These are phyloP conservation scores for Schizopygopsis pylzovi DNA, from an alignment of 2,797 vertebrate species.

Conservation along the genomic window DNA sequence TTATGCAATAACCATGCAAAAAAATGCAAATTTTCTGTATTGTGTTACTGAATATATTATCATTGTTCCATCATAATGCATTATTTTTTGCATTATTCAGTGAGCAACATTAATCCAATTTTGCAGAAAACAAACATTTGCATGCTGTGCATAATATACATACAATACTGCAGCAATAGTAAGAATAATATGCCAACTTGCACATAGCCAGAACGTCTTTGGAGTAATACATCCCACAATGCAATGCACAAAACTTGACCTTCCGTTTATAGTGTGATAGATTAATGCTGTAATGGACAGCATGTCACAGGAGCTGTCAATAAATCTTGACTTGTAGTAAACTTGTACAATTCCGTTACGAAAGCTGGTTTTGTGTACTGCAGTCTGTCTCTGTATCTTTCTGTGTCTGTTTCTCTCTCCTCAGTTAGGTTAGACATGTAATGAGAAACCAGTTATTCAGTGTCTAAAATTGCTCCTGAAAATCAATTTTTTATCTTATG, in stretches of 20 bases:
- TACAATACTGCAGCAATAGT: background rate
- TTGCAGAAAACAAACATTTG: background rate
- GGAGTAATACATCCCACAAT: background rate
- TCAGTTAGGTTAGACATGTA: conserved; percentile 47
- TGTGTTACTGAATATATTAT: background rate
- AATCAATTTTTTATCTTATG: conserved; percentile 55
- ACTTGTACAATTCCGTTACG: background rate
- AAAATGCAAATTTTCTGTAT: background rate
- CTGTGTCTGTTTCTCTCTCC: conserved; percentile 26
- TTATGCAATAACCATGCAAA: background rate
- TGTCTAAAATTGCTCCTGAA: conserved; percentile 51
- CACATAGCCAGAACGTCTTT: background rate
- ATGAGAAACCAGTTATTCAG: conserved; percentile 59
- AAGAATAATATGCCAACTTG: background rate
- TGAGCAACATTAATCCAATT: background rate
- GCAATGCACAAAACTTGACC: background rate
- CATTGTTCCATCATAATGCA: background rate
- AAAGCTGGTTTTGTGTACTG: background rate
- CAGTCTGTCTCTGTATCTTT: conserved; percentile 22
- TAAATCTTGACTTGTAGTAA: background rate
- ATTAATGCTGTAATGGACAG: background rate
- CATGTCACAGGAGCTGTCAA: background rate
- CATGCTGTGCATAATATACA: background rate
- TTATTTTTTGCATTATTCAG: background rate
- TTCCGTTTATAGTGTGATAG: background rate